phyloP scores from a whole-genome alignment of 2,888 invertebrate species.

The Lacanobia wlatinum region DNA sequence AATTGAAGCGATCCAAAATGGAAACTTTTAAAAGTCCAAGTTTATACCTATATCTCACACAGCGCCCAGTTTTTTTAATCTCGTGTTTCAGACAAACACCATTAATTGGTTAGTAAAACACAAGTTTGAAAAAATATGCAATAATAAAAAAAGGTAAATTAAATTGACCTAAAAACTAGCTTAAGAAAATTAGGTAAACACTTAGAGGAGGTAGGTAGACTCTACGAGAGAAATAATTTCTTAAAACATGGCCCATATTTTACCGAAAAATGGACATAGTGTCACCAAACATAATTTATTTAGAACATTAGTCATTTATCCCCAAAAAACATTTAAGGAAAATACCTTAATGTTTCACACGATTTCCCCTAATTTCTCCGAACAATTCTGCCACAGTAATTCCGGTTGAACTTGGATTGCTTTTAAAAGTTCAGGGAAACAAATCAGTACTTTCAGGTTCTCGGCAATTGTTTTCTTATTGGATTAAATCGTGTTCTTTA shows the following conservation, averaged over 20 bases:
- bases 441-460: constrained; percentile 36
- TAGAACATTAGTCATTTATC: constrained; percentile 41
- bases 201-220: too few relatives aligned
- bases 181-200: neutral
- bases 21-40: neutral
- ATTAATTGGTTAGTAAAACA: neutral
- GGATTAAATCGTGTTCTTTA: constrained; percentile 24
- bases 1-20: neutral
- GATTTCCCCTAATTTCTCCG: constrained; percentile 40
- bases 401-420: constrained; percentile 52
- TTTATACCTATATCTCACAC: neutral
- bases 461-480: constrained; percentile 45
- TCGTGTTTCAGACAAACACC: too few relatives aligned
- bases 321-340: constrained; percentile 40
- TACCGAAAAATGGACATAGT: constrained; percentile 11
- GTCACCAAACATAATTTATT: constrained; percentile 52
- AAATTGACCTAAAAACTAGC: neutral
- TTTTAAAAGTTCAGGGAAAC: constrained; percentile 52
- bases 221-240: neutral
- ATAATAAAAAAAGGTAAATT: neutral
- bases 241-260: constrained; percentile 11
- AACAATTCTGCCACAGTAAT: constrained; percentile 43
- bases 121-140: too few relatives aligned
- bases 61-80: too few relatives aligned
- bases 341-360: constrained; percentile 41